These are phyloP conservation scores for Cantharis nigra DNA, from an alignment of 2,888 invertebrate species.

Conservation along the genomic window DNA sequence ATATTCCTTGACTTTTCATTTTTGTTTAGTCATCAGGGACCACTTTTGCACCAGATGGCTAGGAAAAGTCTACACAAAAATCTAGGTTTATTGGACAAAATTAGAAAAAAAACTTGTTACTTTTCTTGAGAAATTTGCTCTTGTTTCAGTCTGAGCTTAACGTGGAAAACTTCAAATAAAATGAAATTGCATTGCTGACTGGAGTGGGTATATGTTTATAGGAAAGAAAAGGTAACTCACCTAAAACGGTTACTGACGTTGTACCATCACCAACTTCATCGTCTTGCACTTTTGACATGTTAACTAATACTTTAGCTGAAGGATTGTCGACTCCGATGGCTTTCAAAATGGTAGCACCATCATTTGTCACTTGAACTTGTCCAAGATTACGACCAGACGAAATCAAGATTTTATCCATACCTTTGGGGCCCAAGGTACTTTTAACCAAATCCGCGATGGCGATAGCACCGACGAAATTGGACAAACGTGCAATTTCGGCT, in stretches of 20 bases:
- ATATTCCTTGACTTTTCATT: too few species aligned
- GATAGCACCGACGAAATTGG: conserved; percentile 97
- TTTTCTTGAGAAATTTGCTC: too few species aligned
- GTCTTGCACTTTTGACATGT: conserved; percentile 98
- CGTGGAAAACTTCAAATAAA: too few species aligned
- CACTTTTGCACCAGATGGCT: too few species aligned
- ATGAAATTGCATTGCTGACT: too few species aligned
- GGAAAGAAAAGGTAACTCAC: conserved; percentile 51
- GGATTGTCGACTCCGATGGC: conserved; percentile 98
- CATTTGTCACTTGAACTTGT: conserved; percentile 95
- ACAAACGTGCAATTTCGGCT: conserved; percentile 94
- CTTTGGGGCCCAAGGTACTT: conserved; percentile 97
- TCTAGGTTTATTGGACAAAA: too few species aligned
- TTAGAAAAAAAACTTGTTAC: too few species aligned
- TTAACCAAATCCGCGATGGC: conserved; percentile 98
- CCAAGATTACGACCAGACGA: conserved; percentile 80
- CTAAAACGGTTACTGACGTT: conserved; percentile 95
- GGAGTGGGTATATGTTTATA: not conserved
- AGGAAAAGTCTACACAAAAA: too few species aligned
- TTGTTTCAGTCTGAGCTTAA: too few species aligned
- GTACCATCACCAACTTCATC: conserved; percentile 99
- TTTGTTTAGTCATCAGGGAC: too few species aligned
- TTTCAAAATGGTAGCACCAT: conserved; percentile 97
- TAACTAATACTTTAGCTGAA: conserved; percentile 98
- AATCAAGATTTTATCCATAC: conserved; percentile 94